phyloP scores from a whole-genome alignment of 2,888 invertebrate genomes.

The Cantharis rufa region DNA sequence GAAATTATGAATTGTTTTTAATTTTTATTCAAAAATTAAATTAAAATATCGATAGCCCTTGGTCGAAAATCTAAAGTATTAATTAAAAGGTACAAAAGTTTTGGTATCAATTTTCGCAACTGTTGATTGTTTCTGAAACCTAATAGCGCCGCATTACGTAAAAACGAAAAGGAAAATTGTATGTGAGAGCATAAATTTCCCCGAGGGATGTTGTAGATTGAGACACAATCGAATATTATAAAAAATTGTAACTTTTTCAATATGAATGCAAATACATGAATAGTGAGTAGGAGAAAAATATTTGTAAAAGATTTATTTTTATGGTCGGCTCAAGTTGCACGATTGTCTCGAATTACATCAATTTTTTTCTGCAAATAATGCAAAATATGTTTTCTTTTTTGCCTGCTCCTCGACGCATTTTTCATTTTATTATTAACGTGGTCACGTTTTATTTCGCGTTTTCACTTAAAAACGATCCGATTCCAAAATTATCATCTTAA shows the following conservation, averaged over 20 bases:
- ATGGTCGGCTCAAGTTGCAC: neutral
- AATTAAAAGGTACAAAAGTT: neutral
- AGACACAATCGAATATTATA: conserved; percentile 11
- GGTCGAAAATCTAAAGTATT: no score
- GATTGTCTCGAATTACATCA: neutral
- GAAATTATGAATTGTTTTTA: no score
- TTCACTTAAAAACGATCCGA: neutral
- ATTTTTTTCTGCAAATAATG: neutral
- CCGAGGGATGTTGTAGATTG: conserved; percentile 9
- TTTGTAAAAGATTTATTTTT: neutral
- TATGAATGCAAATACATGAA: conserved; percentile 8
- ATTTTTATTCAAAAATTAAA: no score
- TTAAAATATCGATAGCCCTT: no score
- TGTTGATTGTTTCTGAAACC: neutral
- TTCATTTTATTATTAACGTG: neutral
- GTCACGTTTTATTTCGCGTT: neutral
- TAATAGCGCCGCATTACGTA: neutral
- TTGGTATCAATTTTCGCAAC: neutral
- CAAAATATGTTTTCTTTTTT: neutral
- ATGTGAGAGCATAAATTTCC: neutral
- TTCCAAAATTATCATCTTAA: conserved; percentile 13
- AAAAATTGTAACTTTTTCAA: conserved; percentile 11
- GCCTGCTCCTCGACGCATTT: neutral
- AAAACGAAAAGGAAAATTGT: neutral
- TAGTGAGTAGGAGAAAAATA: neutral